Evolutionary conservation across 2,113 vertebrate genomes (phyloP).

Genomic region (Herpetotheres cachinnans): DNA sequence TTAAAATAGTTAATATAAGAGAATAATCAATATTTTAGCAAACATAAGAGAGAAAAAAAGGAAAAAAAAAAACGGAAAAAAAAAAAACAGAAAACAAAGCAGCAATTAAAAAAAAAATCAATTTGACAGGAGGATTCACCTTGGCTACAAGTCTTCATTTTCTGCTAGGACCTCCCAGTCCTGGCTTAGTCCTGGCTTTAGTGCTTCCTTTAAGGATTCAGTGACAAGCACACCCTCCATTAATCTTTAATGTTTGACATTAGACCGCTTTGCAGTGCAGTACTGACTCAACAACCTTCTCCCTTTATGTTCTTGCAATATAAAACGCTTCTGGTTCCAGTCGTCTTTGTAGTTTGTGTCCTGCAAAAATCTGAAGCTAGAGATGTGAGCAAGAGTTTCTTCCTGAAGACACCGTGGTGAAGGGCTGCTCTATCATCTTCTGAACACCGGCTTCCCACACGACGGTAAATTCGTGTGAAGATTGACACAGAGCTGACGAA

Average conservation of each 20-base stretch:
- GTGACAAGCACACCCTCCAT: not conserved
- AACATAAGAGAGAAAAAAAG: rapidly evolving
- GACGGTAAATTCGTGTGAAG: not conserved
- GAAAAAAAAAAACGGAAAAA: not conserved
- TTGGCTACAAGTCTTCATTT: not conserved
- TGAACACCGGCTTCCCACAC: not conserved
- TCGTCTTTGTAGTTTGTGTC: not conserved
- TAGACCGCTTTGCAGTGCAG: not conserved
- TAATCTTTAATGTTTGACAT: not conserved
- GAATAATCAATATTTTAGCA: not conserved
- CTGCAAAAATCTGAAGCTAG: not conserved
- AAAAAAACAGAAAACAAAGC: not conserved
- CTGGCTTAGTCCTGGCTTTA: not conserved
- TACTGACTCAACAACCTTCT: not conserved
- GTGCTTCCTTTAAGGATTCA: not conserved
- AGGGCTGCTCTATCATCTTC: not conserved
- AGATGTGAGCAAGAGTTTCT: not conserved
- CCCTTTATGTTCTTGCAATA: not conserved
- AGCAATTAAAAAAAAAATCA: not conserved
- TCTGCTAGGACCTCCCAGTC: not conserved
- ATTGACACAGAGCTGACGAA: not conserved
- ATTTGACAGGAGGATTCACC: not conserved
- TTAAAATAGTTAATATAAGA: not conserved
- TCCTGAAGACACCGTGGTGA: not conserved
- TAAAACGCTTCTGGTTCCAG: not conserved